A percentile compares a stretch with the other conserved stretches of the same genome.
Conservation (phyloP, 2,113 vertebrate species). For the Stictonetta naevosa region DNA sequence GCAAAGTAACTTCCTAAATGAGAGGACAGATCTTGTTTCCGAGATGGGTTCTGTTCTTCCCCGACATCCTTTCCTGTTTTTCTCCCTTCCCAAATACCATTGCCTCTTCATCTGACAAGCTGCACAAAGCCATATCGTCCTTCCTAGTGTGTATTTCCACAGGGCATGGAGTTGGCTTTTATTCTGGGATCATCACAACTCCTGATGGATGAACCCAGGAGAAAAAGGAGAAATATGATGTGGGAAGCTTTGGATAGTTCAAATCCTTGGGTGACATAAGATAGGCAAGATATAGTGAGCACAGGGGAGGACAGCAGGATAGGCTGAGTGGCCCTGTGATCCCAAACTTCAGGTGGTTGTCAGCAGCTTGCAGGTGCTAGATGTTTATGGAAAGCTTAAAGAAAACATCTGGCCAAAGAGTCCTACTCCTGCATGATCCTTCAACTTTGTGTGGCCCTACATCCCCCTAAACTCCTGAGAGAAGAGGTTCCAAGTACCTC, state of each 20-base stretch:
- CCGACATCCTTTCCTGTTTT: background rate
- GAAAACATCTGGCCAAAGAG: background rate
- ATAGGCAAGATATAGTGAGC: background rate
- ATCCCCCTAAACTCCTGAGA: background rate
- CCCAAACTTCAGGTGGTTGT: background rate
- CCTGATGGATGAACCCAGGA: background rate
- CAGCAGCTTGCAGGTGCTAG: background rate
- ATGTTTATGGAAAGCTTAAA: background rate
- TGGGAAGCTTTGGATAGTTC: background rate
- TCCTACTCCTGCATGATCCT: background rate
- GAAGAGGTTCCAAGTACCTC: background rate
- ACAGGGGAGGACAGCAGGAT: background rate
- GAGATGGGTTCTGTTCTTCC: background rate
- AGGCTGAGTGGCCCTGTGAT: background rate
- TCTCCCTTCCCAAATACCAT: background rate
- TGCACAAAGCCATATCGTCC: background rate
- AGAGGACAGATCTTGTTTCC: background rate
- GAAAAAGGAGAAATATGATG: background rate
- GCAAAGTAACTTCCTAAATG: background rate
- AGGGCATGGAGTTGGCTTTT: background rate
- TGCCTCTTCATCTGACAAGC: background rate
- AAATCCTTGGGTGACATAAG: background rate
- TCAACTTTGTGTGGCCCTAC: background rate
- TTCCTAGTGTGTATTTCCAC: background rate
- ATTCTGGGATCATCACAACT: background rate